These are phyloP conservation scores for Caranx melampygus DNA, from an alignment of 2,113 vertebrate genomes.

Conservation along the genomic window DNA sequence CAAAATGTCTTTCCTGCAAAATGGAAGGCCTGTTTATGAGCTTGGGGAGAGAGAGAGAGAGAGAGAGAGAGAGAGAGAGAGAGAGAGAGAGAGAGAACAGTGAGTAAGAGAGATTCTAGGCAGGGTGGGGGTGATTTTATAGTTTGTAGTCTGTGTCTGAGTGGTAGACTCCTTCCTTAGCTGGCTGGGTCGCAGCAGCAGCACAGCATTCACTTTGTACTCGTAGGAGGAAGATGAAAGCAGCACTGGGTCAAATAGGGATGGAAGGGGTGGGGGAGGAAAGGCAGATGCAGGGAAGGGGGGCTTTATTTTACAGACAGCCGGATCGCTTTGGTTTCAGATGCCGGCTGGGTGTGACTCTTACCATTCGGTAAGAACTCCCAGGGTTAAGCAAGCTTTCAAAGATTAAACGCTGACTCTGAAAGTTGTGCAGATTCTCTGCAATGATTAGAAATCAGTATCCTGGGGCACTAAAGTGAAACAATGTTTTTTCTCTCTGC, in stretches of 20 bases:
- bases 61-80: conserved; percentile 52
- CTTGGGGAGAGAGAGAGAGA: conserved; percentile 26
- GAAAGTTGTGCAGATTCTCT: conserved; percentile 57
- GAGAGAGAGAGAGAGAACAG: conserved; percentile 16
- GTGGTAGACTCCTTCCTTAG: conserved; percentile 61
- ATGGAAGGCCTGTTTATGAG: conserved; percentile 68
- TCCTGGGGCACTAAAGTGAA: conserved; percentile 42
- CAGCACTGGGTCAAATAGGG: conserved; percentile 53
- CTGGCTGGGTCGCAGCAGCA: conserved; percentile 70
- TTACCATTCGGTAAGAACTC: conserved; percentile 44
- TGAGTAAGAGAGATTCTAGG: conserved; percentile 28
- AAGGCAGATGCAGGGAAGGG: conserved; percentile 20
- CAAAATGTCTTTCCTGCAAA: conserved; percentile 73
- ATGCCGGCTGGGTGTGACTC: conserved; percentile 43
- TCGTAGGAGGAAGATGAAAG: conserved; percentile 72
- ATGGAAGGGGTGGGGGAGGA: conserved; percentile 32
- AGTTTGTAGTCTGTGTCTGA: conserved; percentile 65
- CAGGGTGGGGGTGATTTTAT: conserved; percentile 55
- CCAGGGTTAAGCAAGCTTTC: conserved; percentile 48
- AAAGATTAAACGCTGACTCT: conserved; percentile 72
- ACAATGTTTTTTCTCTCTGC: conserved; percentile 28
- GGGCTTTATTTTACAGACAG: conserved; percentile 51
- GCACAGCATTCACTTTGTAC: conserved; percentile 74
- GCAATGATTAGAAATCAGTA: conserved; percentile 64
- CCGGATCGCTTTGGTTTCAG: conserved; percentile 50